A percentile compares a stretch with the other conserved stretches of the same genome.
Evolutionary conservation across 2,113 vertebrate species (phyloP).

Genomic region (Barbus barbus): DNA sequence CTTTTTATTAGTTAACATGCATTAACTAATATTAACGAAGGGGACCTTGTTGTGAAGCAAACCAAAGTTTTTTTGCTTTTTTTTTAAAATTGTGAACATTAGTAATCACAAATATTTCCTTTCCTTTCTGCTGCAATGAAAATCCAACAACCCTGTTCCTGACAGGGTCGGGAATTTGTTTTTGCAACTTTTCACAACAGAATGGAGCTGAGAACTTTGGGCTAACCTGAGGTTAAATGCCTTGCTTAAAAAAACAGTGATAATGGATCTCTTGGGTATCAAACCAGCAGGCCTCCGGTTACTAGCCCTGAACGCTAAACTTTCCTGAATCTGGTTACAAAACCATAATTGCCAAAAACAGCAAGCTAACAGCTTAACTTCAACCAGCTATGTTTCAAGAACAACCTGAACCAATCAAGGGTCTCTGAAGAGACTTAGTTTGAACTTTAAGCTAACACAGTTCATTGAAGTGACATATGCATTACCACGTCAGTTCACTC

Average conservation of each 20-base stretch:
- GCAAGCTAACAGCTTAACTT: neutral
- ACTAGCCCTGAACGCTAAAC: conserved; percentile 22
- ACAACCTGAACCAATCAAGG: neutral
- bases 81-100: no score
- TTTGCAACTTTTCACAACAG: neutral
- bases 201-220: neutral
- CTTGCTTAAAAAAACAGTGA: neutral
- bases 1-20: neutral
- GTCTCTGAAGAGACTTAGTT: neutral
- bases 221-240: neutral
- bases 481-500: neutral
- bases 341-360: conserved; percentile 43
- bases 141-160: neutral
- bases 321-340: conserved; percentile 12
- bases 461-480: neutral
- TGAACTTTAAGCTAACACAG: neutral
- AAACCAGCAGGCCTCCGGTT: neutral
- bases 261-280: neutral
- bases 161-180: neutral
- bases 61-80: no score
- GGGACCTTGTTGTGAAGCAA: neutral
- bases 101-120: neutral
- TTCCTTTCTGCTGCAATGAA: neutral
- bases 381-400: conserved; percentile 35
- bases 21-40: no score